phyloP scores from a whole-genome alignment of 2,797 vertebrate species.

The Cossypha polioptera region DNA sequence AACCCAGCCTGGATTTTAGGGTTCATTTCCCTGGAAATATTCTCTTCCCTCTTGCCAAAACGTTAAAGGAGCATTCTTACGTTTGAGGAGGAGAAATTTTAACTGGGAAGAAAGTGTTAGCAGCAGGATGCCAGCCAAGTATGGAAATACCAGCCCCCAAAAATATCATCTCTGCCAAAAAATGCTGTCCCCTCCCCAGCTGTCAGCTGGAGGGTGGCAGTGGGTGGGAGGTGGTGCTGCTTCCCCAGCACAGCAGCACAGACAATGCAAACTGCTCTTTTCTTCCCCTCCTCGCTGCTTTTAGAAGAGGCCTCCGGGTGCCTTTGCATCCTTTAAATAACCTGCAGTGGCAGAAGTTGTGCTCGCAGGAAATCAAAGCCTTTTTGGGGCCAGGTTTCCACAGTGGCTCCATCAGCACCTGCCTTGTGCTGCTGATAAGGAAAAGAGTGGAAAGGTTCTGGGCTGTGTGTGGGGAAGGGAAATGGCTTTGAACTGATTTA shows the following conservation, averaged over 20 bases:
- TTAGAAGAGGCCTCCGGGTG: background rate
- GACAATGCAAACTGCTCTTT: background rate
- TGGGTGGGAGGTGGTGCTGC: conserved; percentile 40
- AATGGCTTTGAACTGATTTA: background rate
- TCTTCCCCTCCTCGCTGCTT: background rate
- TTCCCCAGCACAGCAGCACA: conserved; percentile 1
- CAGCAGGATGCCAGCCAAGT: conserved; percentile 23
- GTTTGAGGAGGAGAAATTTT: background rate
- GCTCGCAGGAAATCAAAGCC: background rate
- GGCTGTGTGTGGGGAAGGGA: fast-evolving
- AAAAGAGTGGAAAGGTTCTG: fast-evolving
- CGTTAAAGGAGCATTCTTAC: background rate
- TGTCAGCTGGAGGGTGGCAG: conserved; percentile 18
- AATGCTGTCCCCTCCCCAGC: background rate
- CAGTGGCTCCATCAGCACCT: fast-evolving
- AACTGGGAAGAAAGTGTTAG: background rate
- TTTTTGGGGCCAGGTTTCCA: background rate
- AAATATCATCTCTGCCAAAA: background rate
- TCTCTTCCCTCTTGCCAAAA: background rate
- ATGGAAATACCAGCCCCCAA: background rate
- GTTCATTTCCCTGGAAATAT: background rate
- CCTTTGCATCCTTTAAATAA: background rate
- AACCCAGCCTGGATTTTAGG: background rate
- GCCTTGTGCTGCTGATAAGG: fast-evolving
- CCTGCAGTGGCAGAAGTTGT: background rate